phyloP scores from a whole-genome alignment of 2,888 invertebrate species.

The Dromius quadrimaculatus region DNA sequence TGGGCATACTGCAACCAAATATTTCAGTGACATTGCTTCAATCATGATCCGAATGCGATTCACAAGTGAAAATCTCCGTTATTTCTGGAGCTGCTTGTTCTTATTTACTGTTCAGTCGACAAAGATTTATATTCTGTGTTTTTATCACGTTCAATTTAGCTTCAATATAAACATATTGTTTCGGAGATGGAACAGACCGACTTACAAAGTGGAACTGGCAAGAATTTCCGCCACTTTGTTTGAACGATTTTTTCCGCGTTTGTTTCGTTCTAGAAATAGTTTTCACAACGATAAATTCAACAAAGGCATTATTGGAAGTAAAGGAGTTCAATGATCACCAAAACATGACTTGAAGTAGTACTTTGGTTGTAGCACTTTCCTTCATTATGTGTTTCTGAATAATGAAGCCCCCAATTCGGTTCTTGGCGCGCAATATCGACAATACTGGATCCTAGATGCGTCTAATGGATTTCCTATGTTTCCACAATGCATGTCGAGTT shows the following conservation, averaged over 20 bases:
- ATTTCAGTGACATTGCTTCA: conserved; percentile 37
- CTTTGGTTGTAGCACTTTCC: conserved; percentile 13
- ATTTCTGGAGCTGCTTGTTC: conserved; percentile 16
- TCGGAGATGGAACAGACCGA: conserved; percentile 23
- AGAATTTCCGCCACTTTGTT: not conserved
- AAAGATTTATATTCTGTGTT: conserved; percentile 31
- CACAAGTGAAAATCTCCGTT: conserved; percentile 15
- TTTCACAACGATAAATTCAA: no score
- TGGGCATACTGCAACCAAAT: conserved; percentile 40
- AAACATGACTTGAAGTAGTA: no score
- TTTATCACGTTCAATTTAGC: conserved; percentile 39
- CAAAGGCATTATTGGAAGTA: no score
- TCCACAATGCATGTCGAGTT: conserved; percentile 62
- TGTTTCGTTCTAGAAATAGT: not conserved
- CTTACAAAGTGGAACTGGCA: conserved; percentile 32
- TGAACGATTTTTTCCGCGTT: not conserved
- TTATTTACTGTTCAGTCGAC: conserved; percentile 7
- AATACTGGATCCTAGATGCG: conserved; percentile 61
- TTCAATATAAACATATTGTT: conserved; percentile 45
- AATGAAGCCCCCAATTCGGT: conserved; percentile 35
- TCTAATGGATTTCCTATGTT: conserved; percentile 67
- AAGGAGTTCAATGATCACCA: no score
- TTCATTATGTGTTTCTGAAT: conserved; percentile 51
- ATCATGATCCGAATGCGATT: conserved; percentile 34
- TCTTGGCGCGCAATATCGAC: conserved; percentile 29